Base-by-base conservation (phyloP, 2,113 vertebrate species). In the Hippocampus mohnikei region DNA sequence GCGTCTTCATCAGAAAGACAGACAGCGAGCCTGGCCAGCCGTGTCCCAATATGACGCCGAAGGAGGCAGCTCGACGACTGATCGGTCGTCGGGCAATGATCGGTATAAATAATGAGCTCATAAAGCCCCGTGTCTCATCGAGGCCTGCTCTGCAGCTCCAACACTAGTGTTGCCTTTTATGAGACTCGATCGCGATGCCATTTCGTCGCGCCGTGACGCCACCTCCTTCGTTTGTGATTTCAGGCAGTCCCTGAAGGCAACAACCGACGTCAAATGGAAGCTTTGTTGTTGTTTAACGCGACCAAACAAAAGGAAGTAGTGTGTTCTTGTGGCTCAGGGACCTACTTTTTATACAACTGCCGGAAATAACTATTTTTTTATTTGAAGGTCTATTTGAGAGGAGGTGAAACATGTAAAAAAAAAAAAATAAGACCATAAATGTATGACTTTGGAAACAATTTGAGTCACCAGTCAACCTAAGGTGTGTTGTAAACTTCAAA, bases 101-200 rank as follows among this genome's bases (percentile, higher is more conserved):
- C 82, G 80, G 75, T 81, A 77, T 82, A 88, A 83, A 81, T 60
- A 84, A 87, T 88, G 86, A 86, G 84, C 84, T 87, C 85, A 87
- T 88, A 85, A 86, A 88, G 42, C 77, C 74, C 81, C 46, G 56
- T 44, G 71, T 87, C 84, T 84, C 83, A 86, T 79, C 77, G 85
- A 83, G 70, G 73, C 79, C 73, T 70, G 84, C 76, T 85, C 74
- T 85, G 74, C 81, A 87, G 84, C 79, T 80, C 80, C 72, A 78
- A 67, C 1, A 79, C 29, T 27, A 46, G 76, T 65, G 7, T 27
- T 46, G n/a, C 69, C 74, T 15, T 81, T 85, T 79, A 81, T 72
- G 76, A 79, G 70, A 25, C 55, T 6, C 69, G 2, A 59, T 42
- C 66, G 66, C 67, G 40, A 64, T 42, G 40, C 21, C 63, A 20